These are phyloP conservation scores for Ceryle rudis DNA, from an alignment of 2,797 vertebrate species.

Conservation along the genomic window DNA sequence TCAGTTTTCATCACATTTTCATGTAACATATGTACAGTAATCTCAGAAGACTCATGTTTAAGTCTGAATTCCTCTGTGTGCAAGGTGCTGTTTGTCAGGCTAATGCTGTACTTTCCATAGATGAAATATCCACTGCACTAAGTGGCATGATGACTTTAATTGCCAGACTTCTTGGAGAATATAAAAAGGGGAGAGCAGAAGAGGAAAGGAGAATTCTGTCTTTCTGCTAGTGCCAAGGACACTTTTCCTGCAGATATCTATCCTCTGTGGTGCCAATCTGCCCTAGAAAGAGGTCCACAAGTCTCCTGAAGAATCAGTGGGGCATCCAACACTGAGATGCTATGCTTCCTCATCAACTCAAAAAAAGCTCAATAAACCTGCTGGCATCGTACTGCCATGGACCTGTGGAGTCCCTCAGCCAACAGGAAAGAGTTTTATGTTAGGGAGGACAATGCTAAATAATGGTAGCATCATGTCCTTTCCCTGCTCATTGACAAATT, in stretches of 20 bases:
- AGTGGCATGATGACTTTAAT: neutral
- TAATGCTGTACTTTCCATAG: neutral
- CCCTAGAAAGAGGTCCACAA: neutral
- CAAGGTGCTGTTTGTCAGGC: neutral
- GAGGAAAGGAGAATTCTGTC: neutral
- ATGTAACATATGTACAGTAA: neutral
- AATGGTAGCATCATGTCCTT: neutral
- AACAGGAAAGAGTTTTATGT: accelerated
- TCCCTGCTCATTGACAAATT: neutral
- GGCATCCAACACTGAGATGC: neutral
- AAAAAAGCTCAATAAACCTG: neutral
- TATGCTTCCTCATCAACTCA: neutral
- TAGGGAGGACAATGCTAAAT: neutral
- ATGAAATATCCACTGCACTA: neutral
- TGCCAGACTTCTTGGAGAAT: neutral
- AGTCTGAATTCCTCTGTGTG: neutral
- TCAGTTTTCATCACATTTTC: neutral
- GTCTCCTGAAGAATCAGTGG: neutral
- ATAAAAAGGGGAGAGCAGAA: neutral
- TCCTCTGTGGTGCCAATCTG: neutral
- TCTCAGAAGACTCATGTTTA: neutral
- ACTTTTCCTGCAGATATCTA: neutral
- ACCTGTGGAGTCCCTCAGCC: neutral
- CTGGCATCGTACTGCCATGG: neutral
- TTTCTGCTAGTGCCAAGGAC: neutral